Evolutionary conservation across 2,797 vertebrate species (phyloP), one percentile per base, ranked within the genome.

Genomic region (Danio kyathit): DNA sequence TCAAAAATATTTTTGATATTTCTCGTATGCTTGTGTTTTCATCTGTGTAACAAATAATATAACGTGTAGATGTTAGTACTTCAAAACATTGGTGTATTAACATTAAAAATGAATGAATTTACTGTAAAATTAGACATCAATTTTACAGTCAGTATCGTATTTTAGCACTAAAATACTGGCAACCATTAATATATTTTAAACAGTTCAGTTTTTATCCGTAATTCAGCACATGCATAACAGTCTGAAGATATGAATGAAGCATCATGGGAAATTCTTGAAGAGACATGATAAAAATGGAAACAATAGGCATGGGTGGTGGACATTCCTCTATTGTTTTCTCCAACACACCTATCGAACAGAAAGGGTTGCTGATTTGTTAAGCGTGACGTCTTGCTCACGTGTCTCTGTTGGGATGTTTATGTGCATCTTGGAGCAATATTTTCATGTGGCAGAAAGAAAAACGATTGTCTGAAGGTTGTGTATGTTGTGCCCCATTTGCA

Each of bases 401-500:
- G 65, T 11, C 46, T 70, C 21, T 41, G 7, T 69, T 43, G 46
- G n/a, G 44, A 11, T 43, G 54, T 70, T 79, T 40, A 59, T 63
- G 56, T 71, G 43, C n/a, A 11, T 73, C 41, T 59, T 59, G 1
- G 54, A 59, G 52, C 17, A 17, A 57, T 44, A 48, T 29, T 61
- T 71, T 71, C 6, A 19, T 21, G 13, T 40, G 38, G 46, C 54
- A n/a, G 67, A 79, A 29, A 41, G 57, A 52, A 69, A 69, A 49
- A 16, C 10, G 65, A 54, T 79, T 19, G 16, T 59, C 12, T 5
- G 17, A 65, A n/a, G 21, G 60, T 46, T 71, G 48, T 76, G 54
- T 57, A 63, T 43, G 65, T 54, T 63, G 38, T 75, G 57, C 19
- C 76, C 43, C 12, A 41, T 52, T 64, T 82, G 48, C 85, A 85